Base-by-base conservation (phyloP, 2,888 invertebrate genomes). In the Rambutsinella grinnellia region DNA sequence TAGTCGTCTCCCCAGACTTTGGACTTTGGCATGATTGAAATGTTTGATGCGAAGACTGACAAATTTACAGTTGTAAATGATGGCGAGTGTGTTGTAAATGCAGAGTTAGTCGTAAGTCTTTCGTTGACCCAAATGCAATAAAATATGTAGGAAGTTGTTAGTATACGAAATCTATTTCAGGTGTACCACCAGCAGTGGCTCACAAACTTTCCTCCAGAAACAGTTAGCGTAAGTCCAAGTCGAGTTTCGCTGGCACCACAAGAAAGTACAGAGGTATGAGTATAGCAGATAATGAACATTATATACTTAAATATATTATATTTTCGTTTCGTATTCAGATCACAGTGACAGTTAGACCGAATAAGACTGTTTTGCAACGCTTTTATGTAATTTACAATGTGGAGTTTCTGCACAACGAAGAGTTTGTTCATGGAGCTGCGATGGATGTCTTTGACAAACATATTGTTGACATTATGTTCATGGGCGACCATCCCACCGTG, bases 131-230 rank as follows among this genome's bases (percentile, higher is more conserved):
- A n/a, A n/a, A n/a, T n/a, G n/a, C n/a, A n/a, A n/a, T n/a, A n/a
- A n/a, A n/a, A n/a, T n/a, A n/a, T n/a, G n/a, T n/a, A n/a, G n/a
- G n/a, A n/a, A n/a, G n/a, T n/a, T n/a, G n/a, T n/a, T n/a, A n/a
- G n/a, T n/a, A n/a, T n/a, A n/a, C n/a, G n/a, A n/a, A n/a, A n/a
- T 51, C 44, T 13, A 2, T 13, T 61, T 15, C 24, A 82, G 80
- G 46, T 78, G 2, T 62, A 65, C 23, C 81, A 82, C 49, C 80
- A 81, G 26, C 76, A 81, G 47, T 82, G 82, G 82, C 63, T 81
- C 0, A 57, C 78, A 27, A 63, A 72, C 46, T 80, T 79, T 44
- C 63, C 75, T 1, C 65, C 63, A 5, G 68, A 74, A 21, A 21
- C 77, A 10, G 60, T 79, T 0, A 72, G 60, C 2, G 58, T 81